Conservation (phyloP, 2,797 vertebrate species). For the Luscinia megarhynchos region DNA sequence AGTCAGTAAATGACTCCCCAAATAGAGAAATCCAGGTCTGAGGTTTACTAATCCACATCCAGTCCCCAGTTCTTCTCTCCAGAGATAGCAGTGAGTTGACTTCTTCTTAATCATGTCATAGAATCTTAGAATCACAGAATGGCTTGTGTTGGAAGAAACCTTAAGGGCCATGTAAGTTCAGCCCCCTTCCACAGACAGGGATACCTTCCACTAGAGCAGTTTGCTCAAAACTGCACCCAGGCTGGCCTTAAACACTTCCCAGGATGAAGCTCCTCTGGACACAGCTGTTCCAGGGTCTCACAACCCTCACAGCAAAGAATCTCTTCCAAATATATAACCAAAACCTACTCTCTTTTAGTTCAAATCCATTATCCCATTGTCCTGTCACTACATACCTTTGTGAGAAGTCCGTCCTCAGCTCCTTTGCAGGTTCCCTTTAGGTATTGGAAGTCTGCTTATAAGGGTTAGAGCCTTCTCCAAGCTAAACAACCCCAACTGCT, state of each 20-base stretch:
- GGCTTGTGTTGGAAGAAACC: not conserved
- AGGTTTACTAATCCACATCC: not conserved
- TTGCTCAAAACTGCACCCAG: not conserved
- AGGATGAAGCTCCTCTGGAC: not conserved
- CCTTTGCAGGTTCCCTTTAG: not conserved
- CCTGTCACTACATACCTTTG: not conserved
- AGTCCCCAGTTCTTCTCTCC: not conserved
- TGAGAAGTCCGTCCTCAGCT: not conserved
- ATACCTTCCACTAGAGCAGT: not conserved
- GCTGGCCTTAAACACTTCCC: not conserved
- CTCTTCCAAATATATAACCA: not conserved
- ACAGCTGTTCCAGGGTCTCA: not conserved
- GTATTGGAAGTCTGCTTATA: not conserved
- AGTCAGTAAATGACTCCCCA: not conserved
- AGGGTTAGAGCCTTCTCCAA: not conserved
- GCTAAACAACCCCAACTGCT: not conserved
- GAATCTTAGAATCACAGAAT: not conserved
- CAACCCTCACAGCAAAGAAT: not conserved
- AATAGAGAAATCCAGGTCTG: not conserved
- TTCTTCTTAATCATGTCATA: not conserved
- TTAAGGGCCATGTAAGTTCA: not conserved
- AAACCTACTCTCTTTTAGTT: not conserved
- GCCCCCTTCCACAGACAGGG: rapidly evolving
- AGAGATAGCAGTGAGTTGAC: not conserved
- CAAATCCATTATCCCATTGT: not conserved